Percentiles rank a stretch among this genome's conserved stretches.
Evolutionary conservation across 1,140 invertebrate genomes (phyloP).

Genomic region (Archegozetes longisetosus): DNA sequence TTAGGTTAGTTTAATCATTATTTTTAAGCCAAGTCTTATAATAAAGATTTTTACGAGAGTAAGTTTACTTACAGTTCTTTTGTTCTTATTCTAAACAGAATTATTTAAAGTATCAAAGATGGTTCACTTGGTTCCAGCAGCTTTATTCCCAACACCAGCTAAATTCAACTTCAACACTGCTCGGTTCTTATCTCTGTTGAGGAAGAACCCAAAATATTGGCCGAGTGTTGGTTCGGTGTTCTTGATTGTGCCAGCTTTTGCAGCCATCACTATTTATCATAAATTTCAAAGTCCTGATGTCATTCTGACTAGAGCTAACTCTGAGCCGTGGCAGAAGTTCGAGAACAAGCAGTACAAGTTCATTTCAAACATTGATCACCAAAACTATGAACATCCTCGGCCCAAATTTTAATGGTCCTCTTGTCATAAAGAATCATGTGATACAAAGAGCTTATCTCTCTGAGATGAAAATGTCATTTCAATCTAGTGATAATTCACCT

Average conservation of each 20-base stretch:
- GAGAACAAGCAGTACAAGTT: slow-evolving; percentile 5
- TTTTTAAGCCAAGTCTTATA: too few relatives aligned
- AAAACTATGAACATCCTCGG: neutral
- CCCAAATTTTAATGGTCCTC: neutral
- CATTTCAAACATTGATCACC: neutral
- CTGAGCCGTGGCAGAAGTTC: neutral
- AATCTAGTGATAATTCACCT: too few relatives aligned
- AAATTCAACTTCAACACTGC: neutral
- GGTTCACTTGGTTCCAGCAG: too few relatives aligned
- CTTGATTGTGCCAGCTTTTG: slow-evolving; percentile 2
- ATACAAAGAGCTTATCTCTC: too few relatives aligned
- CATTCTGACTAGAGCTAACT: neutral
- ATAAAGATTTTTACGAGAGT: too few relatives aligned
- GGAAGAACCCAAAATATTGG: slow-evolving; percentile 9
- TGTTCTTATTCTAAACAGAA: too few relatives aligned
- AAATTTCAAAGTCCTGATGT: slow-evolving; percentile 1
- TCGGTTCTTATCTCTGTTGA: neutral
- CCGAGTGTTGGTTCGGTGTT: neutral
- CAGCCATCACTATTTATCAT: neutral
- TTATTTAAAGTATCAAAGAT: too few relatives aligned
- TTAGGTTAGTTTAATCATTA: too few relatives aligned
- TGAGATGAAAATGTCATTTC: too few relatives aligned
- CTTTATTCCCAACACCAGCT: neutral
- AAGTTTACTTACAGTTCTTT: too few relatives aligned
- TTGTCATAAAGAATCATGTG: too few relatives aligned